Conservation (phyloP, 1,140 invertebrate species). For the Frieseomelitta varia region DNA sequence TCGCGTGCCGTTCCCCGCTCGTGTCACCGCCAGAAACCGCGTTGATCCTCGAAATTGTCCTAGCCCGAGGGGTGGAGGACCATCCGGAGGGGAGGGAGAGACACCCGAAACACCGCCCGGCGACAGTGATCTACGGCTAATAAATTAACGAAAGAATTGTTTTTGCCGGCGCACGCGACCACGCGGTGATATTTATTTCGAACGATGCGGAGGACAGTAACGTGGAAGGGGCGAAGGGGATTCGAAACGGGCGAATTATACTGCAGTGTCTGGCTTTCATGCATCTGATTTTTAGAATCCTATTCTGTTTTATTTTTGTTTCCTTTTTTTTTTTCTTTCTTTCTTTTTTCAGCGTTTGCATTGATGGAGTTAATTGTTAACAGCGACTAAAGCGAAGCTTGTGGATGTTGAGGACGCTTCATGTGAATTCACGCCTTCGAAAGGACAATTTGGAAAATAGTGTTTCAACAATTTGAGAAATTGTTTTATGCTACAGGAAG, state of each 20-base stretch:
- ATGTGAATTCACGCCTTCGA: no score
- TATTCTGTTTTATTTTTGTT: not conserved
- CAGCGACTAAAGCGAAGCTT: no score
- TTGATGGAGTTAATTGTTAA: not conserved
- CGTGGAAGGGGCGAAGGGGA: not conserved
- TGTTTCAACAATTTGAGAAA: no score
- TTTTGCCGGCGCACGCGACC: constrained; percentile 33
- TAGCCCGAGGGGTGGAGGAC: constrained; percentile 1
- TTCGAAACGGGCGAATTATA: constrained; percentile 21
- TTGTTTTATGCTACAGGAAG: no score
- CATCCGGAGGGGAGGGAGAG: not conserved
- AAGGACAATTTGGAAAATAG: no score
- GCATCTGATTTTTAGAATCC: not conserved
- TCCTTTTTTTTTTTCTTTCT: not conserved
- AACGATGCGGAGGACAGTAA: constrained; percentile 35
- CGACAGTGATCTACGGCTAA: constrained; percentile 60
- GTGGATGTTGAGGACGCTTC: no score
- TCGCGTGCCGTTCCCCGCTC: constrained; percentile 56
- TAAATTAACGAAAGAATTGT: constrained; percentile 65
- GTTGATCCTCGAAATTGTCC: constrained; percentile 65
- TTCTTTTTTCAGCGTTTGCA: no score
- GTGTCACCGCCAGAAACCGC: constrained; percentile 64
- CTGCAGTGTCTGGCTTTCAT: not conserved
- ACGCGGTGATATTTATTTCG: constrained; percentile 33
- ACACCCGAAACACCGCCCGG: constrained; percentile 39